These are phyloP conservation scores for Typhlichthys subterraneus DNA, from an alignment of 2,797 vertebrate species.

Conservation along the genomic window DNA sequence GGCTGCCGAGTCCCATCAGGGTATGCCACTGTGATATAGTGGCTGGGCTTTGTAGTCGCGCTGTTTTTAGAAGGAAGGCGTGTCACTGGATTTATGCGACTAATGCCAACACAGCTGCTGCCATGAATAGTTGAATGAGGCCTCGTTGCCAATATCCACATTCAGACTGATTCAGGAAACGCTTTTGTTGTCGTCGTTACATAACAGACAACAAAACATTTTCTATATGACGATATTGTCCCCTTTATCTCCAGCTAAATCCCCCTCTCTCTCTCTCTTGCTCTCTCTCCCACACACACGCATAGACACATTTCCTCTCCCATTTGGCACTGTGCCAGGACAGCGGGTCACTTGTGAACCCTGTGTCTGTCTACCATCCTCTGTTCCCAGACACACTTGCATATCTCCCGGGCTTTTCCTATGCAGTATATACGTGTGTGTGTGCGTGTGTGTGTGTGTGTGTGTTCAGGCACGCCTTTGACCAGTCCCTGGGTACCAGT, in stretches of 20 bases:
- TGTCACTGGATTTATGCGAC: slow-evolving; percentile 62
- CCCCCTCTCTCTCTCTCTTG: slow-evolving; percentile 9
- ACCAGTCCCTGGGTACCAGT: not conserved
- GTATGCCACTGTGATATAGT: slow-evolving; percentile 52
- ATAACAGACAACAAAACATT: slow-evolving; percentile 25
- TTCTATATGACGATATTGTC: not conserved
- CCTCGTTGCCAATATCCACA: slow-evolving; percentile 33
- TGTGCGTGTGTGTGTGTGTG: slow-evolving; percentile 6
- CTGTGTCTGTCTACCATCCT: slow-evolving; percentile 35
- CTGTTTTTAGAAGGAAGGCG: slow-evolving; percentile 64
- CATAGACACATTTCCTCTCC: slow-evolving; percentile 33
- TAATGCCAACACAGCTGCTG: slow-evolving; percentile 68
- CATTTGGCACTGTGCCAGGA: slow-evolving; percentile 47
- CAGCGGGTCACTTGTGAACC: slow-evolving; percentile 40
- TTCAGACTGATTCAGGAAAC: slow-evolving; percentile 42
- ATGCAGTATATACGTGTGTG: slow-evolving; percentile 3
- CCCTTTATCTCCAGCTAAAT: not conserved
- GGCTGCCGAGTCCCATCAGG: slow-evolving; percentile 46
- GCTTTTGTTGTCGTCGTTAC: slow-evolving; percentile 13
- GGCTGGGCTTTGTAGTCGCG: slow-evolving; percentile 50
- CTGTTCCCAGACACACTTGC: slow-evolving; percentile 30
- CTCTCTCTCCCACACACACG: slow-evolving; percentile 10
- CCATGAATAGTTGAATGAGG: slow-evolving; percentile 59
- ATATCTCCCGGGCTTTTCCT: slow-evolving; percentile 18
- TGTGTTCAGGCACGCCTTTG: slow-evolving; percentile 1